Evolutionary conservation across 2,113 vertebrate genomes (phyloP).

Genomic region (Ardeotis arabs): DNA sequence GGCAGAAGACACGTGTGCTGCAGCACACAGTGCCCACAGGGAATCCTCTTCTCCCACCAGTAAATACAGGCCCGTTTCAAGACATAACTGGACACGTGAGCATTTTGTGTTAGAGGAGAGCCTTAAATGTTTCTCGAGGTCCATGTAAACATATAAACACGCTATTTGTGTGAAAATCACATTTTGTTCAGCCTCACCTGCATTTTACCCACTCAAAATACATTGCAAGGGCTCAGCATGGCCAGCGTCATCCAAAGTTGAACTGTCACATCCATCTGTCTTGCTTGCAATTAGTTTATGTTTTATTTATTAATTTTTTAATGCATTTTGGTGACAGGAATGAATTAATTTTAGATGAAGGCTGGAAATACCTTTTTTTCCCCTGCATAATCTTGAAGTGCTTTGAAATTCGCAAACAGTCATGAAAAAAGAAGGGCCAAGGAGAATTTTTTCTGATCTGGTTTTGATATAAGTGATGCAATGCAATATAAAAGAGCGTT

Average conservation of each 20-base stretch:
- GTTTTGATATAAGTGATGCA: constrained; percentile 53
- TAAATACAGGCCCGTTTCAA: background rate
- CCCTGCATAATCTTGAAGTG: background rate
- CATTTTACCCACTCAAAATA: background rate
- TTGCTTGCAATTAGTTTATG: constrained; percentile 15
- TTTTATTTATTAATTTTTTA: background rate
- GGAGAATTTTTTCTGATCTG: constrained; percentile 38
- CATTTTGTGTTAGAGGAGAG: background rate
- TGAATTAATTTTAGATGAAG: constrained; percentile 2
- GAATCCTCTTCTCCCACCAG: background rate
- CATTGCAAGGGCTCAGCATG: background rate
- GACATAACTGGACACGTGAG: background rate
- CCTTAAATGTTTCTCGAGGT: fast-evolving
- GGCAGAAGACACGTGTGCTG: background rate
- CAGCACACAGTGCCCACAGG: background rate
- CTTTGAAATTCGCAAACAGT: constrained; percentile 41
- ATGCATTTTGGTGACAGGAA: constrained; percentile 8
- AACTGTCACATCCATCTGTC: constrained; percentile 1
- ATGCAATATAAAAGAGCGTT: constrained; percentile 10
- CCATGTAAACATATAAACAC: background rate
- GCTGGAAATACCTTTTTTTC: background rate
- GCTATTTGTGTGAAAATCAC: background rate
- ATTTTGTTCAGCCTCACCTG: background rate
- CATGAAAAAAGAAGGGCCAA: background rate
- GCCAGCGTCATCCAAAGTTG: background rate